Percentiles rank a stretch among this genome's conserved stretches.
Evolutionary conservation across 2,888 invertebrate genomes (phyloP).

Genomic region (Thysanoteuthis rhombus): DNA sequence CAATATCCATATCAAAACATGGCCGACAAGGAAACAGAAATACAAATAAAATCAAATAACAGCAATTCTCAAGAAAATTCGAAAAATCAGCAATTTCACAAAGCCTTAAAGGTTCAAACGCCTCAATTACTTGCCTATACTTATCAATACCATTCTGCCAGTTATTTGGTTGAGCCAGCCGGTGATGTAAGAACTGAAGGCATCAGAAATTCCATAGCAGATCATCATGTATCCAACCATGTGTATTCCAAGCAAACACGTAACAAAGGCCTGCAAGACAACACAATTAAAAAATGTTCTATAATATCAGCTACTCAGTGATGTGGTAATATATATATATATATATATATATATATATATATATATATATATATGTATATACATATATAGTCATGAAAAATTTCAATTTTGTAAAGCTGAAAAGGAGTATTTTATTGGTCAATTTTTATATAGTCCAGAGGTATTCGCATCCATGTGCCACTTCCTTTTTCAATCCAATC

Average conservation of each 20-base stretch:
- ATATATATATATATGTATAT: too few relatives aligned
- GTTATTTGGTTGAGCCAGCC: conserved; percentile 92
- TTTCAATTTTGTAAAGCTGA: too few relatives aligned
- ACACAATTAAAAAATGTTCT: too few relatives aligned
- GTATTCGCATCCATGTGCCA: too few relatives aligned
- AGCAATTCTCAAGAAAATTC: background rate
- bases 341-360: too few relatives aligned
- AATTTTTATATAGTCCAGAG: too few relatives aligned
- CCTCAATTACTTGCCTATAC: conserved; percentile 48
- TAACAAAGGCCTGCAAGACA: conserved; percentile 60
- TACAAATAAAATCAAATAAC: background rate
- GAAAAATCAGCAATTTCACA: background rate
- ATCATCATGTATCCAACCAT: conserved; percentile 97
- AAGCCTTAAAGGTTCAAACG: background rate
- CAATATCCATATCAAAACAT: background rate
- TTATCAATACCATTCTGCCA: conserved; percentile 84
- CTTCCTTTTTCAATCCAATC: too few relatives aligned
- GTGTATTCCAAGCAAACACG: conserved; percentile 76
- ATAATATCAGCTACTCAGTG: too few relatives aligned
- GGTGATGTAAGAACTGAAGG: conserved; percentile 88
- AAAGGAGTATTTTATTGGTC: too few relatives aligned
- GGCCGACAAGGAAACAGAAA: background rate
- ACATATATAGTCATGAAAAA: too few relatives aligned
- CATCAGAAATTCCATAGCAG: conserved; percentile 93
- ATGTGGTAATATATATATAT: too few relatives aligned